Conservation (phyloP, 2,888 invertebrate genomes). For the Penaeus monodon region DNA sequence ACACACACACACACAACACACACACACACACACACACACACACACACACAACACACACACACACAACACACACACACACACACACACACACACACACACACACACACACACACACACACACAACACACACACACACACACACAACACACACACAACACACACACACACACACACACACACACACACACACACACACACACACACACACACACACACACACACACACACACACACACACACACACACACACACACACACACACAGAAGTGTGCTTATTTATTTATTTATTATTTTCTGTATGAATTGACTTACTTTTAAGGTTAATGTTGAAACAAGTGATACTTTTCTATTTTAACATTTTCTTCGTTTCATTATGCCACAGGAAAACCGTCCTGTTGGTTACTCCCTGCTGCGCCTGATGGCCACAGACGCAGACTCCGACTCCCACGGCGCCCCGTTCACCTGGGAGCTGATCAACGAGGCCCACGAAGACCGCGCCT, state of each 20-base stretch:
- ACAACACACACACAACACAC: slow-evolving; percentile 35
- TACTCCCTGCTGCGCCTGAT: slow-evolving; percentile 48
- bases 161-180: slow-evolving; percentile 11
- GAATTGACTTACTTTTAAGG: not conserved
- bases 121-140: slow-evolving; percentile 32
- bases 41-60: not conserved
- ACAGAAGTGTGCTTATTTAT: too few relatives aligned
- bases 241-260: not conserved
- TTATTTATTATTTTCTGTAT: not conserved
- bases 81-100: not conserved
- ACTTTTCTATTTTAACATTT: not conserved
- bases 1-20: not conserved
- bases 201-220: slow-evolving; percentile 1
- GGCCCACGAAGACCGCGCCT: slow-evolving; percentile 76
- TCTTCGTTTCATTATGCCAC: not conserved
- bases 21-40: not conserved
- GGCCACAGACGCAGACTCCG: slow-evolving; percentile 77
- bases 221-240: not conserved
- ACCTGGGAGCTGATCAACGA: slow-evolving; percentile 75
- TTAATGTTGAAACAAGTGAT: slow-evolving; percentile 68
- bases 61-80: not conserved
- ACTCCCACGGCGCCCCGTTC: slow-evolving; percentile 78
- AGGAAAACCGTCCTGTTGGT: slow-evolving; percentile 56
- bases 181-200: slow-evolving; percentile 3
- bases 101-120: not conserved